phyloP scores from a whole-genome alignment of 2,888 invertebrate species.

The Oxycera nigricornis region DNA sequence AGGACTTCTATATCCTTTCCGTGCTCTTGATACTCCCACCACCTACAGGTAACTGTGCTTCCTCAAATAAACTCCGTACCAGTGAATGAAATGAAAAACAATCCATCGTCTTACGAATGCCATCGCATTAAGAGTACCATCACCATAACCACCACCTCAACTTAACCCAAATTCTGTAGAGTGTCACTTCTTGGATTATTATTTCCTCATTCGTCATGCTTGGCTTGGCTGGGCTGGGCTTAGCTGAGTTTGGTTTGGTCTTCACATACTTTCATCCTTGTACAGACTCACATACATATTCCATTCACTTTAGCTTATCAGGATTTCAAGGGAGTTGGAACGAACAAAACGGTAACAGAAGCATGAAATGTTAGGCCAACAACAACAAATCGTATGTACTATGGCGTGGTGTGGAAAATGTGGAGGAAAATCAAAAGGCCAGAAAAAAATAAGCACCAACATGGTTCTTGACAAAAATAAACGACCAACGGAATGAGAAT shows the following conservation, averaged over 20 bases:
- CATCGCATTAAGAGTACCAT: slow-evolving; percentile 12
- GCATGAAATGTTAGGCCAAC: too few species aligned
- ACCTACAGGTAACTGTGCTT: background rate
- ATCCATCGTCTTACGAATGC: background rate
- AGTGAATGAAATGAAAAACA: slow-evolving; percentile 19
- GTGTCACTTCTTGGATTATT: slow-evolving; percentile 29
- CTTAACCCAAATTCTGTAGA: slow-evolving; percentile 28
- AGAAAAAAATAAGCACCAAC: background rate
- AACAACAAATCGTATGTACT: too few species aligned
- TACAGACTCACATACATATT: too few species aligned
- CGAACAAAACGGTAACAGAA: too few species aligned
- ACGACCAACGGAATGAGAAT: background rate
- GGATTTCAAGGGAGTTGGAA: too few species aligned
- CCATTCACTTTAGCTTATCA: too few species aligned
- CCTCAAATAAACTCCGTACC: background rate
- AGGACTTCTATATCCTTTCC: too few species aligned
- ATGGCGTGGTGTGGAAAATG: too few species aligned
- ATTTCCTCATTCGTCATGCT: slow-evolving; percentile 21
- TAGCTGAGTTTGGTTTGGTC: background rate
- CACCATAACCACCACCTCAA: too few species aligned
- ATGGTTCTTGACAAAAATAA: background rate
- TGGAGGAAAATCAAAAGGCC: background rate
- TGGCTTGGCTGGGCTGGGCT: background rate
- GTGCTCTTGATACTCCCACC: too few species aligned
- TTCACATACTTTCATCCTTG: too few species aligned